phyloP scores from a whole-genome alignment of 2,113 vertebrate species.

The Oxyruncus cristatus region DNA sequence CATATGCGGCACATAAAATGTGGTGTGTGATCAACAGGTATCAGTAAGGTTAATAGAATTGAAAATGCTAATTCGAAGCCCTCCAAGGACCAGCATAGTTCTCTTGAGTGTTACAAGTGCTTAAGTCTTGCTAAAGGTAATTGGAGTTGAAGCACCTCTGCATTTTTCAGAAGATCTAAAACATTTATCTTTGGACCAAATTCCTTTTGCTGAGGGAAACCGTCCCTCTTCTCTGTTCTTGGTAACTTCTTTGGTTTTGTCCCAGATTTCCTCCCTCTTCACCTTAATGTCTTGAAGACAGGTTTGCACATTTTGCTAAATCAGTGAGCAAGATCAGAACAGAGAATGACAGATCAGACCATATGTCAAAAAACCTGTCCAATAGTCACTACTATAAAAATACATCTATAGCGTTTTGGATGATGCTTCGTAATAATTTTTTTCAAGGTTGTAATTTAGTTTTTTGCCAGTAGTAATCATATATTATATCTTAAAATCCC shows the following conservation, averaged over 20 bases:
- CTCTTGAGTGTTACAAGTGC: neutral
- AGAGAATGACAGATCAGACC: neutral
- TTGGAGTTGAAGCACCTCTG: neutral
- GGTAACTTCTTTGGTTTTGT: neutral
- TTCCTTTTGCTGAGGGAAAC: neutral
- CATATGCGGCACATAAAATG: neutral
- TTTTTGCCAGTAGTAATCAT: neutral
- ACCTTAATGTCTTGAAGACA: neutral
- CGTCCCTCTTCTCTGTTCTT: neutral
- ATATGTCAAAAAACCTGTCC: neutral
- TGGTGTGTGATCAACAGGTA: neutral
- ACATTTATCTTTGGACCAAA: neutral
- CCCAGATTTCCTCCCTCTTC: neutral
- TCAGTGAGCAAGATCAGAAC: neutral
- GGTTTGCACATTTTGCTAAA: neutral
- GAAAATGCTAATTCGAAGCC: neutral
- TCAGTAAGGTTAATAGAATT: neutral
- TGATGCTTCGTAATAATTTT: neutral
- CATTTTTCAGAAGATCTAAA: slow-evolving; percentile 39
- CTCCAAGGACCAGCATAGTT: neutral
- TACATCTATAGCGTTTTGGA: neutral
- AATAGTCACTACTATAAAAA: neutral
- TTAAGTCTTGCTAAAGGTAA: neutral
- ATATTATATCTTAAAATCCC: neutral
- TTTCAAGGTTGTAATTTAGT: neutral